Evolutionary conservation across 2,113 vertebrate species (phyloP), one percentile per base, ranked within the genome.

Genomic region (Neogale vison): DNA sequence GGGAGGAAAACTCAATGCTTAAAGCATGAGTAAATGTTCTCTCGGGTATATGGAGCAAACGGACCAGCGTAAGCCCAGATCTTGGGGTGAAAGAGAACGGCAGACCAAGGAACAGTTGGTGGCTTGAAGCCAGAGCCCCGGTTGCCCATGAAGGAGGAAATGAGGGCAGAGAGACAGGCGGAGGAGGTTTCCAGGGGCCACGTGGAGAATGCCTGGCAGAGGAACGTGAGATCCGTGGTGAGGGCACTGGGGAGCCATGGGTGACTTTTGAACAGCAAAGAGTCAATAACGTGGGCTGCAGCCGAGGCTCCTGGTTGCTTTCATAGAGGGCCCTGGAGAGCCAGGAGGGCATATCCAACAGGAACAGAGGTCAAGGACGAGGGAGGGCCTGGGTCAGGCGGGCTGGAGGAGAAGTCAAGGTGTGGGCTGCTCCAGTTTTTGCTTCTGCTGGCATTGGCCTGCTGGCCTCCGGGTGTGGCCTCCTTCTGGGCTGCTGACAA

Each of bases 201-300:
- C 4, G 0, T 14, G 12, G 23, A 47, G 50, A n/a, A 18, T 1
- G 15, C 63, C n/a, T 45, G 36, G 52, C 34, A 4, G 26, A 71
- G 52, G 67, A n/a, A 9, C 6, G 12, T 24, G 20, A 36, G n/a
- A 4, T 4, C 29, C 31, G 0, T 10, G 3, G 4, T 23, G 88
- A 65, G 26, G 34, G 34, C 74, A 4, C 57, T 23, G 7, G 88
- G 55, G 29, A 59, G 69, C 45, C 67, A 0, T 2, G 21, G 59
- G 6, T 3, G 29, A 47, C 57, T 52, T 50, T 5, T 3, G 42
- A 57, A 24, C 45, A 36, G 4, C 14, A 4, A 42, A 13, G 42
- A 29, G 17, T 47, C 77, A 3, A 2, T 6, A 23, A 4, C 1
- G 26, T 26, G 42, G n/a, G 71, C 0, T 1, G 36, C 1, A 1